phyloP scores from a whole-genome alignment of 2,797 vertebrate species.

The Spheniscus humboldti region DNA sequence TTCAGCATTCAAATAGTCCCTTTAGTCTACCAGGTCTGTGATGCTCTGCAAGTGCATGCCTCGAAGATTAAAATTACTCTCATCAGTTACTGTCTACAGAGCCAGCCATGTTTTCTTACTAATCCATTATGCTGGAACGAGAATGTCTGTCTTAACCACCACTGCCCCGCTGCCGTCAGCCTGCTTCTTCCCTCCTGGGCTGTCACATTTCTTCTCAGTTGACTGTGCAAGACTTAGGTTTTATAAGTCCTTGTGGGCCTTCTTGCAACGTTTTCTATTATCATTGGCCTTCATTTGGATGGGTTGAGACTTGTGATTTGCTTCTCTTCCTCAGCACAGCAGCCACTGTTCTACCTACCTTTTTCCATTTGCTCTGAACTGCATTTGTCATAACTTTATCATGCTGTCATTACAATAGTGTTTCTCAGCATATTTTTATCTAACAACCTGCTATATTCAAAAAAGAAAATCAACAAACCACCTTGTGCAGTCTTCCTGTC shows the following conservation, averaged over 20 bases:
- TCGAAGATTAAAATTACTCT: not conserved
- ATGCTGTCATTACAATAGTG: not conserved
- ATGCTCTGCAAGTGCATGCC: not conserved
- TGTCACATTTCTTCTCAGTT: not conserved
- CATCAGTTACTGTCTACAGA: not conserved
- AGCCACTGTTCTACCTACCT: not conserved
- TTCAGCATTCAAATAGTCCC: not conserved
- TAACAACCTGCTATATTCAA: not conserved
- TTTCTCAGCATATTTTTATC: not conserved
- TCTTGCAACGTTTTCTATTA: not conserved
- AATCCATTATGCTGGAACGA: not conserved
- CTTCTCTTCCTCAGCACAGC: not conserved
- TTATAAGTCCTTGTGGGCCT: not conserved
- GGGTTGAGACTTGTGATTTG: not conserved
- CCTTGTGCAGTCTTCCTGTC: not conserved
- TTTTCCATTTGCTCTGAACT: not conserved
- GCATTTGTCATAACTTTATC: not conserved
- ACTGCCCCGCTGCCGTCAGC: not conserved
- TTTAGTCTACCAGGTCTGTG: not conserved
- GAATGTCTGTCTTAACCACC: not conserved
- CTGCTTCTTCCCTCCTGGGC: not conserved
- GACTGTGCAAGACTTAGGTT: not conserved
- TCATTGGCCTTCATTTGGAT: not conserved
- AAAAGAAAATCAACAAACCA: not conserved
- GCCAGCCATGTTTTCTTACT: not conserved